These are phyloP conservation scores for Capromys pilorides DNA, from an alignment of 2,797 vertebrate genomes.

Conservation along the genomic window DNA sequence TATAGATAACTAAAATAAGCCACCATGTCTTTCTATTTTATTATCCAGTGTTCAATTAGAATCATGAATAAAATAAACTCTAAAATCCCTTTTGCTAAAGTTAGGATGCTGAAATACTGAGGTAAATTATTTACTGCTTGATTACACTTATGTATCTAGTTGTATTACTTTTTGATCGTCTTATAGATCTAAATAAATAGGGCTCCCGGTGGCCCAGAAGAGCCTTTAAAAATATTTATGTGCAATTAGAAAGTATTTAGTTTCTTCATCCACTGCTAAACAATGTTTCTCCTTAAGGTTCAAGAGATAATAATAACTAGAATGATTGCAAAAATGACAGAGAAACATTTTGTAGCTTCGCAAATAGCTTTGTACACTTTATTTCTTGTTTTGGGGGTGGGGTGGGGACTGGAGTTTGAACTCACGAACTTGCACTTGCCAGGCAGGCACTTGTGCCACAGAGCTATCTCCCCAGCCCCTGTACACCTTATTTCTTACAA, in stretches of 20 bases:
- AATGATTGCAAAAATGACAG: not conserved
- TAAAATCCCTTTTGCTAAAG: not conserved
- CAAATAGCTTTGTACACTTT: not conserved
- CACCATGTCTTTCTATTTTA: not conserved
- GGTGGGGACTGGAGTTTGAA: no score
- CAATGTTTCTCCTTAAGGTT: not conserved
- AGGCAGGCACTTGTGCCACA: no score
- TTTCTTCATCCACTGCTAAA: not conserved
- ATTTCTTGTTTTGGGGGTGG: no score
- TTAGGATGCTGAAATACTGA: not conserved
- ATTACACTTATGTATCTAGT: not conserved
- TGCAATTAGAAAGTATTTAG: constrained; percentile 31
- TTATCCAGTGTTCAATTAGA: not conserved
- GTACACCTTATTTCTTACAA: not conserved
- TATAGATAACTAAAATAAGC: not conserved
- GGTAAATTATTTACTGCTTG: not conserved
- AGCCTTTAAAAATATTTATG: constrained; percentile 19
- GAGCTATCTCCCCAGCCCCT: no score
- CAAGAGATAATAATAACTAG: not conserved
- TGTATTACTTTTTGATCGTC: not conserved
- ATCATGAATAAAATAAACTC: not conserved
- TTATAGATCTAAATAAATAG: not conserved
- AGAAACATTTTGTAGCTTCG: not conserved
- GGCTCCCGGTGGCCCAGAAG: not conserved
- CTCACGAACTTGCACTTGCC: no score